phyloP scores from a whole-genome alignment of 2,797 vertebrate species.

The Etheostoma nigrum region DNA sequence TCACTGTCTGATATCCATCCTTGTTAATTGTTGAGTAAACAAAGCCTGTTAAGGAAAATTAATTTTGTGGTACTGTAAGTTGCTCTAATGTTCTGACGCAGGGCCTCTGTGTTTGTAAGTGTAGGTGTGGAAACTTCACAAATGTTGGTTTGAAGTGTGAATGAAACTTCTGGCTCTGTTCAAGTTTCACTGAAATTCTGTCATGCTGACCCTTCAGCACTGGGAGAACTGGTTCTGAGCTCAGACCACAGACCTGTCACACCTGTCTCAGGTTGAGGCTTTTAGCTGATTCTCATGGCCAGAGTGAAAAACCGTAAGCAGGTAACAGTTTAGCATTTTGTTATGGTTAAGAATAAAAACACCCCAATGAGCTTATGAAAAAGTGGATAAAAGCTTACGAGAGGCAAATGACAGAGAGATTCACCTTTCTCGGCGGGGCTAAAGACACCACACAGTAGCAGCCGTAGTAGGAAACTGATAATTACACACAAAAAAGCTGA shows the following conservation, averaged over 20 bases:
- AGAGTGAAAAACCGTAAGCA: neutral
- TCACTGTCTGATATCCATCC: slow-evolving; percentile 5
- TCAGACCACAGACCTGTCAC: neutral
- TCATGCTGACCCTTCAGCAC: neutral
- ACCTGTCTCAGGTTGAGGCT: neutral
- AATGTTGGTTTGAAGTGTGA: slow-evolving; percentile 2
- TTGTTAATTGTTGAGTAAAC: slow-evolving; percentile 20
- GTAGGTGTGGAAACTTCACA: slow-evolving; percentile 10
- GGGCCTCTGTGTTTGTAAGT: slow-evolving; percentile 13
- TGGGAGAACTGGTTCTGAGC: slow-evolving; percentile 6
- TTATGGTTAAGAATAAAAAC: neutral
- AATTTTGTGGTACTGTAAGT: slow-evolving; percentile 18
- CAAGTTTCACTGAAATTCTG: slow-evolving; percentile 9
- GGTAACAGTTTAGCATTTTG: too few species aligned
- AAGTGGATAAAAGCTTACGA: neutral
- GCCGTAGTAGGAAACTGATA: too few species aligned
- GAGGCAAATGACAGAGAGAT: too few species aligned
- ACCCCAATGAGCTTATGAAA: too few species aligned
- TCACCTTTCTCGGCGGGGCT: too few species aligned
- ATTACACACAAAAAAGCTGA: too few species aligned
- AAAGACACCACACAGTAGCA: too few species aligned
- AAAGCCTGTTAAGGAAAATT: slow-evolving; percentile 20
- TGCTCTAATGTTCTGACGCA: slow-evolving; percentile 24
- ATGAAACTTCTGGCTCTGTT: slow-evolving; percentile 4
- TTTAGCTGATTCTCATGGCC: neutral